Conservation (phyloP, 2,797 vertebrate genomes). For the Halcyon leucocephala region DNA sequence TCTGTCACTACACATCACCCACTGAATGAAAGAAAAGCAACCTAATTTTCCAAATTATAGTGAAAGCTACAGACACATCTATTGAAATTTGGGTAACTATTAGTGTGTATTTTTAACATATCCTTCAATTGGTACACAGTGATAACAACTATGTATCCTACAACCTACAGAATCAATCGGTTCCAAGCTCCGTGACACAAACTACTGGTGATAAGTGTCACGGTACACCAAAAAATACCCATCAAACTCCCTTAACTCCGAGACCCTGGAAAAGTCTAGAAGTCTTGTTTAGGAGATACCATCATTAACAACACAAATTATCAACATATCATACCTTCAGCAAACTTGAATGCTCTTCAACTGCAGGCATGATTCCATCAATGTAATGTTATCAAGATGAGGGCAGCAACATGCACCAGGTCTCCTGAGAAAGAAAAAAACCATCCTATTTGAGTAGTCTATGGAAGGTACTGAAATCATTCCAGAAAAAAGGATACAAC, state of each 20-base stretch:
- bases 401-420: not conserved
- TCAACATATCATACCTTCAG: not conserved
- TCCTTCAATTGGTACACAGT: not conserved
- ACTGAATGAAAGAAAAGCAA: not conserved
- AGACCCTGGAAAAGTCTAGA: not conserved
- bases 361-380: not conserved
- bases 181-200: not conserved
- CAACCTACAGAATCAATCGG: not conserved
- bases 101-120: not conserved
- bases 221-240: not conserved
- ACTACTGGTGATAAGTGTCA: not conserved
- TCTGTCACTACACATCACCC: not conserved
- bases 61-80: not conserved
- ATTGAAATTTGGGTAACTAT: not conserved
- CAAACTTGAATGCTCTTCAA: not conserved
- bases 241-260: not conserved
- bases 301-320: not conserved
- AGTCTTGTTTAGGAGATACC: not conserved
- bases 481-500: not conserved
- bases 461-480: not conserved
- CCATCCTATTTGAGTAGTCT: not conserved
- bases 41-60: not conserved
- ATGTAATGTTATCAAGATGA: fast-evolving
- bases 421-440: not conserved
- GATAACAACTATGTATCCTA: not conserved